Evolutionary conservation across 2,888 invertebrate genomes (phyloP).

Genomic region (Ornithoptera priamus): DNA sequence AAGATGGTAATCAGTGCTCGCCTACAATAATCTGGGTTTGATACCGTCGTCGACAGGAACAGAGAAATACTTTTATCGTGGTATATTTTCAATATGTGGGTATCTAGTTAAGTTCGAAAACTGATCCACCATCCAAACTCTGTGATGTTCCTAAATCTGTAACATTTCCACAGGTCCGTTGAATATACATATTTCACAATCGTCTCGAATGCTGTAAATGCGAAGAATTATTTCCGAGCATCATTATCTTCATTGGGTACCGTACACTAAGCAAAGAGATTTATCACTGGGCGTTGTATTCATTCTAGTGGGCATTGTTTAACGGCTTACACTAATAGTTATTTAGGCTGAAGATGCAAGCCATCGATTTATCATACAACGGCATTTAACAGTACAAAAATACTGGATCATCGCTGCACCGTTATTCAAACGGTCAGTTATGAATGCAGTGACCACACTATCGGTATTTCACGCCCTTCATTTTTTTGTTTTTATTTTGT

Average conservation of each 20-base stretch:
- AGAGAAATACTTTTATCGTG: too few species aligned
- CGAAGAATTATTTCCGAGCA: background rate
- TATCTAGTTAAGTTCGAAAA: too few species aligned
- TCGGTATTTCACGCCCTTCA: background rate
- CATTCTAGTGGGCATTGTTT: conserved; percentile 16
- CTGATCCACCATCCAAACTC: too few species aligned
- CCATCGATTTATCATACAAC: conserved; percentile 46
- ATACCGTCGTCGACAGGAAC: too few species aligned
- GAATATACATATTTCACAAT: background rate
- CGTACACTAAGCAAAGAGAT: background rate
- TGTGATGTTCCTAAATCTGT: too few species aligned
- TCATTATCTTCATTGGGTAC: background rate
- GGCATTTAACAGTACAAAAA: conserved; percentile 62
- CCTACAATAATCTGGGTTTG: too few species aligned
- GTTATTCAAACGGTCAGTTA: conserved; percentile 49
- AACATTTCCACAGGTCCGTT: background rate
- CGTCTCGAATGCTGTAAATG: background rate
- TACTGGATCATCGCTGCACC: conserved; percentile 52
- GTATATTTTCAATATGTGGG: too few species aligned
- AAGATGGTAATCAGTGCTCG: too few species aligned
- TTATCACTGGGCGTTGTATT: conserved; percentile 6
- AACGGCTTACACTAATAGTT: conserved; percentile 22
- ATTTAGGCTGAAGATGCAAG: conserved; percentile 39
- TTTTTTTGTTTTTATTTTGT: too few species aligned
- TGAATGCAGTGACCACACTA: conserved; percentile 31